A percentile compares a stretch with the other conserved stretches of the same genome.
phyloP scores from a whole-genome alignment of 1,140 invertebrate genomes.

The Pectinophora gossypiella region DNA sequence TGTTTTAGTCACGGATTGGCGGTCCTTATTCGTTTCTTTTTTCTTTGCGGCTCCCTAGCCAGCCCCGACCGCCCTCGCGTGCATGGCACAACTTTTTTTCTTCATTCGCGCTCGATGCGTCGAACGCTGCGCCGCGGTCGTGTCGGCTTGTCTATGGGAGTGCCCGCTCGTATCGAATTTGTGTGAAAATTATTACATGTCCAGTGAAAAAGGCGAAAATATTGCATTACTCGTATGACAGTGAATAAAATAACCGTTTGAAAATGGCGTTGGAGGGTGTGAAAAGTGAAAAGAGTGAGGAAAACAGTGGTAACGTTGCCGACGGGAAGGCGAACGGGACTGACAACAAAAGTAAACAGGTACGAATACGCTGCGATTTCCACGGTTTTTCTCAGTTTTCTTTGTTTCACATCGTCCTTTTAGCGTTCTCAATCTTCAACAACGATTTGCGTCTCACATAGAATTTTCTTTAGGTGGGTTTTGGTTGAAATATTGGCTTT shows the following conservation, averaged over 20 bases:
- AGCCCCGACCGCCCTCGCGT: not conserved
- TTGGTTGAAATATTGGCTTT: not conserved
- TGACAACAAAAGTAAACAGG: conserved; percentile 73
- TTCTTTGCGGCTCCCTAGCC: too few species aligned
- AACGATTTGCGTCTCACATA: not conserved
- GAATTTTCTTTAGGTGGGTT: not conserved
- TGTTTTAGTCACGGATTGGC: too few species aligned
- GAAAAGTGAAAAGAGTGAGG: conserved; percentile 73
- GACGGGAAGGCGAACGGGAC: conserved; percentile 66
- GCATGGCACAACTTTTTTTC: conserved; percentile 8
- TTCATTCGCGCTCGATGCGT: conserved; percentile 69
- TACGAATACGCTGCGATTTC: conserved; percentile 33
- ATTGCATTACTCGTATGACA: conserved; percentile 59
- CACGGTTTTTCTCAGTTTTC: conserved; percentile 12
- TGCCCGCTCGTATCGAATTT: conserved; percentile 58
- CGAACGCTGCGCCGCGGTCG: conserved; percentile 37
- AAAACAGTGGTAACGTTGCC: conserved; percentile 63
- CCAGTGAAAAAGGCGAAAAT: conserved; percentile 46
- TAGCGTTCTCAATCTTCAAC: not conserved
- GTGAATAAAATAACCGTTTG: conserved; percentile 62
- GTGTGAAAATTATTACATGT: conserved; percentile 49
- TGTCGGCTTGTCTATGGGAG: conserved; percentile 52
- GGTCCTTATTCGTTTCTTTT: too few species aligned
- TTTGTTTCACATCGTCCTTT: not conserved
- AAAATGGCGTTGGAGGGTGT: conserved; percentile 73